Conservation (phyloP, 2,797 vertebrate species). For the Pseudomugil tenellus region DNA sequence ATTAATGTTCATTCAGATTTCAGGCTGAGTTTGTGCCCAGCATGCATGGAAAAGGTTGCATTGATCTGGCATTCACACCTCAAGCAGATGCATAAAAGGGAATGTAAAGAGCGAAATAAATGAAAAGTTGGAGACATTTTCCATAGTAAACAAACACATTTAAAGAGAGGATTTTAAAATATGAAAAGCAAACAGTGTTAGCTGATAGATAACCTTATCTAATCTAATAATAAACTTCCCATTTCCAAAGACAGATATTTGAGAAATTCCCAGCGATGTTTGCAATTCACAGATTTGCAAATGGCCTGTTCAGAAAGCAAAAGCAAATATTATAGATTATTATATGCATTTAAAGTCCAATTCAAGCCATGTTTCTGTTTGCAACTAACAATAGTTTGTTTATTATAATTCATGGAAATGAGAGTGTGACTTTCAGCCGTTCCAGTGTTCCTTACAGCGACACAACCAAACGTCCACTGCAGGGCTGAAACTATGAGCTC, state of each 20-base stretch:
- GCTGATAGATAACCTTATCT: background rate
- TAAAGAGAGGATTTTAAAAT: constrained; percentile 34
- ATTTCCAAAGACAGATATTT: constrained; percentile 6
- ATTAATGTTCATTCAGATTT: constrained; percentile 41
- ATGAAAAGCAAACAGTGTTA: constrained; percentile 1
- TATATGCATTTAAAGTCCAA: constrained; percentile 18
- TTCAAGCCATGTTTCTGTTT: background rate
- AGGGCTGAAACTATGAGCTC: too few relatives aligned
- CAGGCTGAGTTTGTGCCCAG: constrained; percentile 54
- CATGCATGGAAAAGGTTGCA: constrained; percentile 73
- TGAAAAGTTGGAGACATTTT: constrained; percentile 41
- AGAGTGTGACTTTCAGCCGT: background rate
- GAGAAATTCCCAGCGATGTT: constrained; percentile 22
- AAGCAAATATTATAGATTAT: too few relatives aligned
- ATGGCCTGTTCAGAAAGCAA: constrained; percentile 4
- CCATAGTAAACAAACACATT: constrained; percentile 34
- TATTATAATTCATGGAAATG: background rate
- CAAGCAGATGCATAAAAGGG: constrained; percentile 65
- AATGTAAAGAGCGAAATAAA: constrained; percentile 28
- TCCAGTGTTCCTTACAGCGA: too few relatives aligned
- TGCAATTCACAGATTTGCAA: background rate
- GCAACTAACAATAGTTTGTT: background rate
- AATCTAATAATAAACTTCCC: constrained; percentile 3
- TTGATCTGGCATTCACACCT: constrained; percentile 69
- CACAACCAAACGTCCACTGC: background rate